Conservation (phyloP, 1,140 invertebrate species). For the Musca vetustissima region DNA sequence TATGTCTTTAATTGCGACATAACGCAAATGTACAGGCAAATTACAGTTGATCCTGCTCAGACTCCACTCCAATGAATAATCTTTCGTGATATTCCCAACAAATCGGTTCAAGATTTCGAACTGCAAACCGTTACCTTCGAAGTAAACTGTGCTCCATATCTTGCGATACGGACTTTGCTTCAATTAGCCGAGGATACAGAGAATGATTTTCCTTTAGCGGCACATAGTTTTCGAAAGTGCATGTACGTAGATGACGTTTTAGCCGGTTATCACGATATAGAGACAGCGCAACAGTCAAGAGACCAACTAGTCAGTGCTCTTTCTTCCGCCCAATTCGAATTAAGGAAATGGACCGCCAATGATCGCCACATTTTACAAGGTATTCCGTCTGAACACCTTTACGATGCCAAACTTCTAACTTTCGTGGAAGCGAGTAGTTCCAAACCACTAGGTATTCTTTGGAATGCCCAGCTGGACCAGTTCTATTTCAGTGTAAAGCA, state of each 20-base stretch:
- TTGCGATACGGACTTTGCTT: background rate
- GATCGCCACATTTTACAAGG: background rate
- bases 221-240: background rate
- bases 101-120: background rate
- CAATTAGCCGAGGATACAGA: background rate
- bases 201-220: background rate
- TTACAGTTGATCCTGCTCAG: constrained; percentile 16
- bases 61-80: background rate
- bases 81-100: background rate
- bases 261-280: background rate
- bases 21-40: constrained; percentile 49
- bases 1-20: constrained; percentile 43
- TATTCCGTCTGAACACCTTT: constrained; percentile 33
- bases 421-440: background rate
- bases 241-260: background rate
- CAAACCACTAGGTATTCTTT: background rate
- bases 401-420: background rate
- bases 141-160: too few relatives aligned
- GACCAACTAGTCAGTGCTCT: background rate
- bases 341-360: background rate
- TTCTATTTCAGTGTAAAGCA: background rate
- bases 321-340: background rate
- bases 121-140: background rate
- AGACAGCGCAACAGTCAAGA: background rate
- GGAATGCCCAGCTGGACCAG: background rate